A percentile compares a stretch with the other conserved stretches of the same genome.
phyloP scores from a whole-genome alignment of 30 jellyfish, hydroid and myxozoan species.

The Nemopilema nomurai region DNA sequence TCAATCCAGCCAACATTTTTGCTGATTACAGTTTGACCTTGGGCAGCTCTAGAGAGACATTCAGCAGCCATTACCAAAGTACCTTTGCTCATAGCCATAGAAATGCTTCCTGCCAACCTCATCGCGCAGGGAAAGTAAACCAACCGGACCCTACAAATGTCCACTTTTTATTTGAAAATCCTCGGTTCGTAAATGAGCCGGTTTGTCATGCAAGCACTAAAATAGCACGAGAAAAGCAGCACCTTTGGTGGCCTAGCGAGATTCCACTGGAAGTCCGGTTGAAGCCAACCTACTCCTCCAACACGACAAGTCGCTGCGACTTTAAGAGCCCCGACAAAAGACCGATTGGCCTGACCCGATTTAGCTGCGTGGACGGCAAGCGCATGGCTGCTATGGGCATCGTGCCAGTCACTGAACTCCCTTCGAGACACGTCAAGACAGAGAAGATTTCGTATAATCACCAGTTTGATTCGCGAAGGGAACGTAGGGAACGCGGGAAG shows the following conservation, averaged over 20 bases:
- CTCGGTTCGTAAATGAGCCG: constrained; percentile 83
- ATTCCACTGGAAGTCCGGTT: constrained; percentile 38
- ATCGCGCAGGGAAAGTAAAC: constrained; percentile 66
- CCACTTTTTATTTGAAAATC: constrained; percentile 70
- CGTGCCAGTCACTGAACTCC: constrained; percentile 56
- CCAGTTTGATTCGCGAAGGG: constrained; percentile 68
- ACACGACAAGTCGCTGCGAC: constrained; percentile 58
- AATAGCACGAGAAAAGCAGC: constrained; percentile 31
- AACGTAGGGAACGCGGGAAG: constrained; percentile 69
- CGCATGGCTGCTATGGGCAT: constrained; percentile 52
- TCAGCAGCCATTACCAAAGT: constrained; percentile 39
- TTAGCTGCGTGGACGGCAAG: constrained; percentile 45
- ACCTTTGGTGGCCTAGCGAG: constrained; percentile 79
- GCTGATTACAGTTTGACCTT: constrained; percentile 54
- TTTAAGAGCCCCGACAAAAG: constrained; percentile 18
- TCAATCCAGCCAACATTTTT: constrained; percentile 60
- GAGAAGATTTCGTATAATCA: constrained; percentile 73
- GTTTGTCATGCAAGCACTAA: constrained; percentile 73
- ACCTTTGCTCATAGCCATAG: constrained; percentile 8
- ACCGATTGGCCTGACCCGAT: constrained; percentile 56
- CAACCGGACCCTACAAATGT: constrained; percentile 51
- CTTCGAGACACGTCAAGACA: constrained; percentile 15
- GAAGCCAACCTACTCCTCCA: constrained; percentile 35
- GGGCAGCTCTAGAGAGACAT: not conserved
- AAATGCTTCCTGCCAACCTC: not conserved